These are phyloP conservation scores for Argyresthia albistria DNA, from an alignment of 2,888 invertebrate genomes.

Conservation along the genomic window DNA sequence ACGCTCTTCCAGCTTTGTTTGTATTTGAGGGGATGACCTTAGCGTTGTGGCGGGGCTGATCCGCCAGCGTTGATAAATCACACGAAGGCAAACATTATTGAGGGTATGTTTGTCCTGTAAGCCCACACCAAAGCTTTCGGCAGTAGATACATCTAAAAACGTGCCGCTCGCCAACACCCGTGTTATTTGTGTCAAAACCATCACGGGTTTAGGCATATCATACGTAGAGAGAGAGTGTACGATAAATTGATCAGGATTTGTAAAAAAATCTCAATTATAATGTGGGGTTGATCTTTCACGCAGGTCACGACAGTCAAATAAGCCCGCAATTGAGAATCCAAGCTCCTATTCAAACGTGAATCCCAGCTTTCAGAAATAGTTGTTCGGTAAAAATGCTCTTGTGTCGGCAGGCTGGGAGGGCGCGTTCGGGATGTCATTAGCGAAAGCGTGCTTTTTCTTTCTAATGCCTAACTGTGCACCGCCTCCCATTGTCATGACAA, in stretches of 20 bases:
- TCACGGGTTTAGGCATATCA: neutral
- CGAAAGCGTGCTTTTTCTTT: conserved; percentile 62
- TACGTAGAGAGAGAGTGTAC: too few species aligned
- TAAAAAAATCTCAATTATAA: too few species aligned
- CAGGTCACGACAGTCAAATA: neutral
- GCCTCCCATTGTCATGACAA: conserved; percentile 56
- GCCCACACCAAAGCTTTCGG: conserved; percentile 17
- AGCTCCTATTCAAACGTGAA: neutral
- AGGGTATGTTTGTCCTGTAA: conserved; percentile 22
- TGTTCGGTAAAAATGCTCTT: conserved; percentile 50
- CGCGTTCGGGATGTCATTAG: conserved; percentile 58
- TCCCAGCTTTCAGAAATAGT: neutral
- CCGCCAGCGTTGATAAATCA: conserved; percentile 50
- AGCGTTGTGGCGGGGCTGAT: conserved; percentile 36
- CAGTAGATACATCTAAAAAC: conserved; percentile 20
- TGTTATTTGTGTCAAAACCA: conserved; percentile 20
- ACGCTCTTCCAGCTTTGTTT: conserved; percentile 20
- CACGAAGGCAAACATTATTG: conserved; percentile 53
- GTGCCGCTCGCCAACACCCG: conserved; percentile 19
- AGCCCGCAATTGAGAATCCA: neutral
- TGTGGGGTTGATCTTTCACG: too few species aligned
- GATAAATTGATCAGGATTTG: too few species aligned
- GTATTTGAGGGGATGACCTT: conserved; percentile 36
- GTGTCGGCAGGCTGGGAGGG: conserved; percentile 32
- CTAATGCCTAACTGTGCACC: conserved; percentile 65